phyloP scores from a whole-genome alignment of 2,113 vertebrate genomes.

The Istiophorus platypterus region DNA sequence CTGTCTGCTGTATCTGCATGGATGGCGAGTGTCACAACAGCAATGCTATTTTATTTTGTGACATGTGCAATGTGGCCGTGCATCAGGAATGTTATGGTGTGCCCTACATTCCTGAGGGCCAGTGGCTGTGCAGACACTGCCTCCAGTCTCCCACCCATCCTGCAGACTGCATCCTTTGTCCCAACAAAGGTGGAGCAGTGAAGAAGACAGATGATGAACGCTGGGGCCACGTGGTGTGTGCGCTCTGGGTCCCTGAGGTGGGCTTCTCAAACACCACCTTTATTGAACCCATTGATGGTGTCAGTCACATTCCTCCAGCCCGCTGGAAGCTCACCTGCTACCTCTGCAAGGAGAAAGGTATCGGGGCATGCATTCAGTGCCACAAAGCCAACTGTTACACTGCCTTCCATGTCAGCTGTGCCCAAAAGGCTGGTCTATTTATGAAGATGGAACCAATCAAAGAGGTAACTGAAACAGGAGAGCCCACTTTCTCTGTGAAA shows the following conservation, averaged over 20 bases:
- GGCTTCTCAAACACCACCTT: constrained; percentile 98
- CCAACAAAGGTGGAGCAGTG: constrained; percentile 95
- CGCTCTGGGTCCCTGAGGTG: constrained; percentile 98
- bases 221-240: constrained; percentile 98
- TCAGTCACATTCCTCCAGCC: constrained; percentile 94
- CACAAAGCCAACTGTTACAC: constrained; percentile 99
- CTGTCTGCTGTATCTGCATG: constrained; percentile 97
- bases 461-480: constrained; percentile 81
- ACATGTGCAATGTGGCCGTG: constrained; percentile 95
- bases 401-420: constrained; percentile 97
- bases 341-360: constrained; percentile 97
- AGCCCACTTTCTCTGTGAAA: constrained; percentile 92
- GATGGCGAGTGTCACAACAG: constrained; percentile 96
- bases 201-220: constrained; percentile 97
- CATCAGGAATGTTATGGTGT: constrained; percentile 99
- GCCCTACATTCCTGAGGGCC: constrained; percentile 97
- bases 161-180: constrained; percentile 94
- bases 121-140: constrained; percentile 98
- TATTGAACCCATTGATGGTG: constrained; percentile 97
- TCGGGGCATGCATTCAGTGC: constrained; percentile 98
- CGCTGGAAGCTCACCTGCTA: constrained; percentile 99
- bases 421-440: constrained; percentile 94
- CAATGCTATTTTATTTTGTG: constrained; percentile 98
- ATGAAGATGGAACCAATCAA: constrained; percentile 99
- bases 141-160: constrained; percentile 91